Percentiles rank a stretch among this genome's conserved stretches.
These are phyloP conservation scores for Sakesphorus luctuosus DNA, from an alignment of 2,113 vertebrate genomes.

Conservation along the genomic window DNA sequence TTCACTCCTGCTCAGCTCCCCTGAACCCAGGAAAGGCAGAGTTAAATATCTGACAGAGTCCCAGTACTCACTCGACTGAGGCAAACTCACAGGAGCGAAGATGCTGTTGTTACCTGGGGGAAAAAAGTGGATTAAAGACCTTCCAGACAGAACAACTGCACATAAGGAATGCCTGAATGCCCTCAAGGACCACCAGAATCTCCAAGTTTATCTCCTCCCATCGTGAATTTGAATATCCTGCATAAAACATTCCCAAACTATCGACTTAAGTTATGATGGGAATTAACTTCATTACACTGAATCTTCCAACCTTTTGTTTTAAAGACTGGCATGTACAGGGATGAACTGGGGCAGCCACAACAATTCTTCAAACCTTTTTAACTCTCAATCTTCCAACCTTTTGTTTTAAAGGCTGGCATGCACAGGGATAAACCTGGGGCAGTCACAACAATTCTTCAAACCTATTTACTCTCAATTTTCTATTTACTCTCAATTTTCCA, in stretches of 20 bases:
- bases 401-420: neutral
- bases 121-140: constrained; percentile 14
- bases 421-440: fast-evolving
- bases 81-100: constrained; percentile 84
- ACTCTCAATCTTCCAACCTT: too few species aligned
- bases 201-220: neutral
- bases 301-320: too few species aligned
- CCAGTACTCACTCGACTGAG: constrained; percentile 87
- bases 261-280: neutral
- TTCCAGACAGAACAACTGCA: neutral
- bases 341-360: fast-evolving
- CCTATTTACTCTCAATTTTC: fast-evolving
- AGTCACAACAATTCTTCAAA: fast-evolving
- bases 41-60: neutral
- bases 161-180: fast-evolving
- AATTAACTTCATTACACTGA: neutral
- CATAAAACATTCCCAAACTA: neutral
- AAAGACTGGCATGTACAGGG: neutral
- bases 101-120: constrained; percentile 86
- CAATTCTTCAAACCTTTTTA: fast-evolving
- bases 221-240: fast-evolving
- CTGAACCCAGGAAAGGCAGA: neutral
- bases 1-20: neutral
- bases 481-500: too few species aligned
- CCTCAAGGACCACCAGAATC: neutral